phyloP scores from a whole-genome alignment of 2,113 vertebrate genomes.

The Leptodactylus fuscus region DNA sequence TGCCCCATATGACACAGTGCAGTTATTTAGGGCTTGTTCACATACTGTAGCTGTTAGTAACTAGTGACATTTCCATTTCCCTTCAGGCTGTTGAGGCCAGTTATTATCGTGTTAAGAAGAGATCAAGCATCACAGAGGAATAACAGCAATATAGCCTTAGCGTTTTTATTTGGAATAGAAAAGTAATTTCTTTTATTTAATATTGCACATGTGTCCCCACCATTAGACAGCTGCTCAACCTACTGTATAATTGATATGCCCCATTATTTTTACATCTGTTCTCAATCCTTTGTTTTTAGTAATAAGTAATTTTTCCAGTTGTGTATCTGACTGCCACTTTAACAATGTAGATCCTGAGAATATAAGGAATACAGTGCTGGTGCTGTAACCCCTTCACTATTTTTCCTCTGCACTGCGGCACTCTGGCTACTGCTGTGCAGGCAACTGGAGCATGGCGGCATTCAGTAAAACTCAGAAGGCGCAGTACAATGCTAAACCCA shows the following conservation, averaged over 20 bases:
- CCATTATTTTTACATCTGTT: too few relatives aligned
- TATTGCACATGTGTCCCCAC: not conserved
- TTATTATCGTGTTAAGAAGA: not conserved
- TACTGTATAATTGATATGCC: not conserved
- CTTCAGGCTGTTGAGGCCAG: not conserved
- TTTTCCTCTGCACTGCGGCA: too few relatives aligned
- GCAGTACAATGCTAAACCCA: too few relatives aligned
- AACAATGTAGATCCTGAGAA: too few relatives aligned
- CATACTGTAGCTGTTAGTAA: not conserved
- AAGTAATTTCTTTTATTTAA: not conserved
- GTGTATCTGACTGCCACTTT: too few relatives aligned
- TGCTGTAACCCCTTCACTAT: too few relatives aligned
- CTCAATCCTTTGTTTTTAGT: too few relatives aligned
- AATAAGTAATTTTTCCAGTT: too few relatives aligned
- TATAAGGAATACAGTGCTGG: too few relatives aligned
- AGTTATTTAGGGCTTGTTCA: slow-evolving; percentile 19
- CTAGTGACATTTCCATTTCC: slow-evolving; percentile 11
- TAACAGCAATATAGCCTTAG: not conserved
- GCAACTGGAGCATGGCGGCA: too few relatives aligned
- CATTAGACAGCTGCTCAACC: not conserved
- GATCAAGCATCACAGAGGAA: not conserved
- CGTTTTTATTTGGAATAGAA: not conserved
- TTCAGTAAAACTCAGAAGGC: too few relatives aligned
- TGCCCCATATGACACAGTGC: not conserved
- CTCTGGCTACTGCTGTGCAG: too few relatives aligned